phyloP scores from a whole-genome alignment of 1,140 invertebrate genomes.

The Proctacanthus coquilletti region DNA sequence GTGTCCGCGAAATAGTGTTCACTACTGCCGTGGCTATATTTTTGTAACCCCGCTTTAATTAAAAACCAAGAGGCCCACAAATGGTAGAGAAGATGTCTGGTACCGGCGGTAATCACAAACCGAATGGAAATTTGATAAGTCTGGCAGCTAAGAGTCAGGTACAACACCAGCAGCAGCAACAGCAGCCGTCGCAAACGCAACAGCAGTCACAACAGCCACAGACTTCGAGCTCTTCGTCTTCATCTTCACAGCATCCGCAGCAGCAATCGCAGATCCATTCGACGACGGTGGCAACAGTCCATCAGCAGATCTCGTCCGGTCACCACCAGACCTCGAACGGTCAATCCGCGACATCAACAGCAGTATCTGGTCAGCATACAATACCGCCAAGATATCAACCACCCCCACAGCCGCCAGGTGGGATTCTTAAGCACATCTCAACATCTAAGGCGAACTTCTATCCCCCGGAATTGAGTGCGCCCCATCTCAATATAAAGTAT shows the following conservation, averaged over 20 bases:
- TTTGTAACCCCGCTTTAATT: background rate
- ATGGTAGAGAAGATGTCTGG: background rate
- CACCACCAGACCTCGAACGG: slow-evolving; percentile 7
- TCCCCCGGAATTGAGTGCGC: slow-evolving; percentile 10
- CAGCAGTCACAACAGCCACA: slow-evolving; percentile 7
- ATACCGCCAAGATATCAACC: slow-evolving; percentile 48
- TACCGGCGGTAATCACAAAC: background rate
- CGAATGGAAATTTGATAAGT: background rate
- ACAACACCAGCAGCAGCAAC: slow-evolving; percentile 7
- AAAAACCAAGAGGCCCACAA: background rate
- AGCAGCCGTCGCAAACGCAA: slow-evolving; percentile 3
- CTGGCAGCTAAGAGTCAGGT: background rate
- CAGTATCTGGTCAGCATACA: slow-evolving; percentile 17
- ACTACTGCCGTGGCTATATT: background rate
- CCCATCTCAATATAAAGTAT: slow-evolving; percentile 25
- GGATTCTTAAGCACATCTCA: slow-evolving; percentile 38
- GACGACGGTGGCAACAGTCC: background rate
- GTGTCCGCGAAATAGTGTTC: background rate
- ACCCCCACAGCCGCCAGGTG: slow-evolving; percentile 39
- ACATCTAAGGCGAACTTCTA: slow-evolving; percentile 3
- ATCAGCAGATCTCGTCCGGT: slow-evolving; percentile 3
- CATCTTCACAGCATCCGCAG: slow-evolving; percentile 1
- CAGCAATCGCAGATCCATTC: slow-evolving; percentile 6
- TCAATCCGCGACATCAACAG: slow-evolving; percentile 14
- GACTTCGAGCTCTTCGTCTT: background rate